Evolutionary conservation across 2,113 vertebrate species (phyloP).

Genomic region (Tiliqua scincoides): DNA sequence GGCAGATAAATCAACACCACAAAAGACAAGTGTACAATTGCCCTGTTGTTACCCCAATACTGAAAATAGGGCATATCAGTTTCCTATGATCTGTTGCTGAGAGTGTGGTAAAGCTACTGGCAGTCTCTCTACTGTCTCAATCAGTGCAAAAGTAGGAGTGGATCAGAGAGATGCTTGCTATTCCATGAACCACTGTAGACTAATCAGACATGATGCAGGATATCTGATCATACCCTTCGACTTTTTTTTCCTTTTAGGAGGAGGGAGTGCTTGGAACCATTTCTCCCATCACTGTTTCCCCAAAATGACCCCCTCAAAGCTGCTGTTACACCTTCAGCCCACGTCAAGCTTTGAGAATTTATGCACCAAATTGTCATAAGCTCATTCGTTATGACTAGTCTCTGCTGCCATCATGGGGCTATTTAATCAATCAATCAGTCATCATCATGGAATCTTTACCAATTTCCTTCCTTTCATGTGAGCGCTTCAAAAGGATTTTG

Average conservation of each 20-base stretch:
- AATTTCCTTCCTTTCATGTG: background rate
- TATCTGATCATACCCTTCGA: background rate
- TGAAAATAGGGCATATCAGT: background rate
- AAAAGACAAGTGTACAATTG: too few species aligned
- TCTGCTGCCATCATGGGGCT: slow-evolving; percentile 64
- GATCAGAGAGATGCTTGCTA: background rate
- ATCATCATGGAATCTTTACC: background rate
- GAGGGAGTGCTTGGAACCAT: background rate
- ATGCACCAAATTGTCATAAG: background rate
- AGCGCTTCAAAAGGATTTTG: fast-evolving
- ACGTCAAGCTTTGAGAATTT: background rate
- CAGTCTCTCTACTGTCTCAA: background rate
- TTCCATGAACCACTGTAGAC: background rate
- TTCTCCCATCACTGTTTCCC: background rate
- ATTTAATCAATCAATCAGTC: background rate
- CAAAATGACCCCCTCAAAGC: background rate
- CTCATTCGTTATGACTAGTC: slow-evolving; percentile 4
- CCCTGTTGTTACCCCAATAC: background rate
- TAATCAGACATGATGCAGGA: background rate
- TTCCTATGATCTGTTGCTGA: background rate
- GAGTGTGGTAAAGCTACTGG: too few species aligned
- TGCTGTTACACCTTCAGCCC: background rate
- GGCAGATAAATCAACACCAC: too few species aligned
- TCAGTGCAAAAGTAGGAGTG: background rate
- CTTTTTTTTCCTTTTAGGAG: background rate